These are phyloP conservation scores for Temnothorax ravouxi DNA, from an alignment of 2,888 invertebrate species.

Conservation along the genomic window DNA sequence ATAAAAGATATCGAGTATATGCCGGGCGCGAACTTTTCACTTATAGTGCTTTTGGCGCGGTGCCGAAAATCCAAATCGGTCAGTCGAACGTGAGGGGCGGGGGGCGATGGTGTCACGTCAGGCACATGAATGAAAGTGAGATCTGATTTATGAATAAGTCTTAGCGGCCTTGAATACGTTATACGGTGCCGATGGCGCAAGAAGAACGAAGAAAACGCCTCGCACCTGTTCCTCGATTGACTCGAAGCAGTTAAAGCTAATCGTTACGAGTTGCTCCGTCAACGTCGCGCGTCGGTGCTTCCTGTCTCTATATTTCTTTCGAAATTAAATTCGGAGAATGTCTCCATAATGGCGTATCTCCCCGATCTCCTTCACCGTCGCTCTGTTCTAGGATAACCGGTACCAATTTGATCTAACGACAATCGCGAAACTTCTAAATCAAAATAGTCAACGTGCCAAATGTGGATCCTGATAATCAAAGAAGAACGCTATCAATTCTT, in stretches of 20 bases:
- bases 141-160: slow-evolving; percentile 73
- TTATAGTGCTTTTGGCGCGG: background rate
- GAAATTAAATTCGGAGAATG: slow-evolving; percentile 54
- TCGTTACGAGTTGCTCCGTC: slow-evolving; percentile 28
- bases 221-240: slow-evolving; percentile 49
- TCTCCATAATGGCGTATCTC: slow-evolving; percentile 28
- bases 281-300: slow-evolving; percentile 37
- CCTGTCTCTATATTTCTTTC: slow-evolving; percentile 31
- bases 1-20: background rate
- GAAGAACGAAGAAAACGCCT: slow-evolving; percentile 57
- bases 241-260: slow-evolving; percentile 30
- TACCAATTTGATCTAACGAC: background rate
- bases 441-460: no score
- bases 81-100: background rate
- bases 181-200: slow-evolving; percentile 70
- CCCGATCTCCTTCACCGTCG: background rate
- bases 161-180: slow-evolving; percentile 76
- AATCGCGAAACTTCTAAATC: no score
- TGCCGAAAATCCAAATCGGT: slow-evolving; percentile 29
- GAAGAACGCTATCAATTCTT: no score
- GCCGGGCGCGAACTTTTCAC: no score
- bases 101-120: slow-evolving; percentile 27
- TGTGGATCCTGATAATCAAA: no score
- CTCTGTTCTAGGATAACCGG: background rate
- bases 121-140: slow-evolving; percentile 74